These are phyloP conservation scores for Tenualosa ilisha DNA, from an alignment of 2,797 vertebrate species.

Conservation along the genomic window DNA sequence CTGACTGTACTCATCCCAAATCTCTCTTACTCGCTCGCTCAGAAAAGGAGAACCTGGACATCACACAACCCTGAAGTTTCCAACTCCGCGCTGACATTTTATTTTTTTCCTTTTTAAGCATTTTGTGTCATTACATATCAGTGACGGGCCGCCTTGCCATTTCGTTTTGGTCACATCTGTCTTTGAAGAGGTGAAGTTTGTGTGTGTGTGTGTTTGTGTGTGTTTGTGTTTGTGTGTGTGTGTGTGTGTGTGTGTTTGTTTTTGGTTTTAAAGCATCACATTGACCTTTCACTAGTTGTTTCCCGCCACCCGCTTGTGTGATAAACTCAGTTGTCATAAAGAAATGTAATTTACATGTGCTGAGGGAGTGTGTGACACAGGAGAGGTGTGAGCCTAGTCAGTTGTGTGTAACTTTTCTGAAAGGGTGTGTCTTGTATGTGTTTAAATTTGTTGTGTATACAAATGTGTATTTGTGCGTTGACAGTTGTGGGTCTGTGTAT, in stretches of 20 bases:
- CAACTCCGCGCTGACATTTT: not conserved
- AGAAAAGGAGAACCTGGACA: slow-evolving; percentile 16
- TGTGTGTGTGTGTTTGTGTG: not conserved
- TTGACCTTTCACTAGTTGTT: not conserved
- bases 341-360: not conserved
- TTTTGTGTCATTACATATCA: not conserved
- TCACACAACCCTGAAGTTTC: slow-evolving; percentile 4
- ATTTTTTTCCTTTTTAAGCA: not conserved
- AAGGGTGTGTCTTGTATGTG: not conserved
- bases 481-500: not conserved
- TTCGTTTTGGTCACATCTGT: not conserved
- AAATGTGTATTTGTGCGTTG: not conserved
- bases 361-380: not conserved
- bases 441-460: not conserved
- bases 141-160: not conserved
- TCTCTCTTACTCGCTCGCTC: not conserved
- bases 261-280: not conserved
- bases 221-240: not conserved
- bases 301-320: not conserved
- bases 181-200: not conserved
- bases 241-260: not conserved
- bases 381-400: not conserved
- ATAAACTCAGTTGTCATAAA: not conserved
- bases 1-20: not conserved
- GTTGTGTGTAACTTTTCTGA: not conserved